Evolutionary conservation across 2,888 invertebrate genomes (phyloP).

Genomic region (Synergus japonicus): DNA sequence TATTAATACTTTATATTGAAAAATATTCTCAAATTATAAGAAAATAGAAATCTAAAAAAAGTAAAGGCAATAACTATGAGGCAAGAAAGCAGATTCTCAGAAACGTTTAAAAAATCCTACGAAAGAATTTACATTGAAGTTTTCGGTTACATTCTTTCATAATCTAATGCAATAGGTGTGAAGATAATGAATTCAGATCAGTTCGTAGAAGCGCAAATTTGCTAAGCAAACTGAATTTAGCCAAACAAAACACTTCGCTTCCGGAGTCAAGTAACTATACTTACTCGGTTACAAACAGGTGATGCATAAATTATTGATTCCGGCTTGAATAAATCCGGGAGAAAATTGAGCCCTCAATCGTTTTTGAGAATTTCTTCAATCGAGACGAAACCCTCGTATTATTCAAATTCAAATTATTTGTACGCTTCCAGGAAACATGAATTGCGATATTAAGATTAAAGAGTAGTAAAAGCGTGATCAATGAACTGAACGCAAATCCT

Average conservation of each 20-base stretch:
- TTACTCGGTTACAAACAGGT: not conserved
- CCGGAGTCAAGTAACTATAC: conserved; percentile 15
- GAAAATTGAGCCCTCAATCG: conserved; percentile 16
- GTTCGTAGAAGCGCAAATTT: conserved; percentile 27
- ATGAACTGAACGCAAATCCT: conserved; percentile 23
- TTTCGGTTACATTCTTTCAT: not conserved
- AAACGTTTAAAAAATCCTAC: not conserved
- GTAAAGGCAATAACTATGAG: no score
- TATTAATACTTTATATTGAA: no score
- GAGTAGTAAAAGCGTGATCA: conserved; percentile 1
- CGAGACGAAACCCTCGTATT: conserved; percentile 5
- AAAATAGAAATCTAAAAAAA: not conserved
- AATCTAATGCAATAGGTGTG: conserved; percentile 2
- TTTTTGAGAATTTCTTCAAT: conserved; percentile 1
- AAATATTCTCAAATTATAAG: no score
- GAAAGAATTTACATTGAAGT: conserved; percentile 9
- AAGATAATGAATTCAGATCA: conserved; percentile 25
- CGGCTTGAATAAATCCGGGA: not conserved
- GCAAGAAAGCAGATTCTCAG: not conserved
- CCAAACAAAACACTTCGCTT: conserved; percentile 22
- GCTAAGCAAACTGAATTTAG: conserved; percentile 13
- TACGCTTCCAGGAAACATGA: conserved; percentile 28
- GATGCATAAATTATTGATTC: conserved; percentile 33
- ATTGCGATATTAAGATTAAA: conserved; percentile 14
- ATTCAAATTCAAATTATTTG: conserved; percentile 10